Conservation (phyloP, 2,113 vertebrate genomes). For the Myanophis thanlyinensis region DNA sequence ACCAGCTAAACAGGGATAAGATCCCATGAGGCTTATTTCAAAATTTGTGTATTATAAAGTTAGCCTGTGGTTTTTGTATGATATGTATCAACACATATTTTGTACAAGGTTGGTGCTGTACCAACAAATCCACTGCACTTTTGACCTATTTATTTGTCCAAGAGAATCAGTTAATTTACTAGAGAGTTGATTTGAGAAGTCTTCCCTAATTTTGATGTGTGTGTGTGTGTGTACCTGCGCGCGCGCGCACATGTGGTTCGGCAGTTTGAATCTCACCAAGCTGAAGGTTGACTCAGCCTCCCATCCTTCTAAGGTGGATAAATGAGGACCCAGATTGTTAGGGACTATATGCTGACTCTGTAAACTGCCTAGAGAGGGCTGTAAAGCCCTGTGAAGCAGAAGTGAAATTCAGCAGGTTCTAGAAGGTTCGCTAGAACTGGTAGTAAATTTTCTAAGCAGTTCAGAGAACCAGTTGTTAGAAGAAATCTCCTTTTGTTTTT, state of each 20-base stretch:
- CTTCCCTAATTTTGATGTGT: background rate
- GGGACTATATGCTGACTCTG: no score
- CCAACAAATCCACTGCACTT: constrained; percentile 39
- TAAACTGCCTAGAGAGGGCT: no score
- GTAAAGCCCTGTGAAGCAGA: no score
- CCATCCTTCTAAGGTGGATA: no score
- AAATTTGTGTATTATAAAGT: constrained; percentile 57
- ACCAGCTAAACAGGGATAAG: constrained; percentile 55
- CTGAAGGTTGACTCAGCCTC: no score
- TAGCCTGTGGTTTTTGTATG: constrained; percentile 66
- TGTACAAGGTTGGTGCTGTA: constrained; percentile 54
- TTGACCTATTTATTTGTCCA: constrained; percentile 41
- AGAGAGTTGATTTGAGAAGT: background rate
- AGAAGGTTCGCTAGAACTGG: no score
- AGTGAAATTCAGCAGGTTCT: no score
- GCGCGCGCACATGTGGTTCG: background rate
- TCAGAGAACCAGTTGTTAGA: no score
- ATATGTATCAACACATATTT: constrained; percentile 57
- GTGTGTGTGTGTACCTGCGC: background rate
- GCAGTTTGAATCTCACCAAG: no score
- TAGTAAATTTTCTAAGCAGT: no score
- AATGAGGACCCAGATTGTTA: no score
- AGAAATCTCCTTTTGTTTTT: no score
- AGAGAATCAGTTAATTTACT: constrained; percentile 20
- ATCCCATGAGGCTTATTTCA: constrained; percentile 57